Evolutionary conservation across 2,888 invertebrate genomes (phyloP).

Genomic region (Antheraea yamamai): DNA sequence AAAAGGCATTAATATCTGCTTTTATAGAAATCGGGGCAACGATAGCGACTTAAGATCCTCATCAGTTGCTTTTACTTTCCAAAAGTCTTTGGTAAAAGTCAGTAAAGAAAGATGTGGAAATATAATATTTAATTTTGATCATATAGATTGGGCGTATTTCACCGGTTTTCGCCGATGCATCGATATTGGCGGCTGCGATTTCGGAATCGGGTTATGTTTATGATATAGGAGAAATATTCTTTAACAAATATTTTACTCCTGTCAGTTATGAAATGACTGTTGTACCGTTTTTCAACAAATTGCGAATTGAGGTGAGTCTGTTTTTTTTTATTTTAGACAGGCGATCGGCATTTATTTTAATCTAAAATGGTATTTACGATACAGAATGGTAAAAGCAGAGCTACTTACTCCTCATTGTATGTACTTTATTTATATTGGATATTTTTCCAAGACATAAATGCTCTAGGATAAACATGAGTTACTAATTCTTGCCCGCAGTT

Average conservation of each 20-base stretch:
- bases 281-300: slow-evolving; percentile 83
- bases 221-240: slow-evolving; percentile 85
- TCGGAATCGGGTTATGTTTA: slow-evolving; percentile 79
- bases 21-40: background rate
- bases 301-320: slow-evolving; percentile 68
- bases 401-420: no score
- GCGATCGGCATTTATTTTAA: background rate
- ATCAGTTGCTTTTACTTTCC: background rate
- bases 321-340: no score
- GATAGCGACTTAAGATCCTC: background rate
- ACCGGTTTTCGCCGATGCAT: slow-evolving; percentile 86
- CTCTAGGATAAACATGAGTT: no score
- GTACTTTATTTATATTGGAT: no score
- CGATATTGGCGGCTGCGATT: slow-evolving; percentile 84
- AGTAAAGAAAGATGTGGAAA: no score
- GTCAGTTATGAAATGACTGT: slow-evolving; percentile 85
- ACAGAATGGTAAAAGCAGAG: no score
- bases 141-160: slow-evolving; percentile 85
- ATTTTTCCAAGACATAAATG: no score
- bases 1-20: background rate
- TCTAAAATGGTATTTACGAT: no score
- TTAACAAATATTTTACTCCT: slow-evolving; percentile 86
- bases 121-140: background rate
- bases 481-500: no score
- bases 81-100: background rate